Percentiles rank a stretch among this genome's conserved stretches.
These are phyloP conservation scores for Acleris emargana DNA, from an alignment of 2,888 invertebrate genomes.

Conservation along the genomic window DNA sequence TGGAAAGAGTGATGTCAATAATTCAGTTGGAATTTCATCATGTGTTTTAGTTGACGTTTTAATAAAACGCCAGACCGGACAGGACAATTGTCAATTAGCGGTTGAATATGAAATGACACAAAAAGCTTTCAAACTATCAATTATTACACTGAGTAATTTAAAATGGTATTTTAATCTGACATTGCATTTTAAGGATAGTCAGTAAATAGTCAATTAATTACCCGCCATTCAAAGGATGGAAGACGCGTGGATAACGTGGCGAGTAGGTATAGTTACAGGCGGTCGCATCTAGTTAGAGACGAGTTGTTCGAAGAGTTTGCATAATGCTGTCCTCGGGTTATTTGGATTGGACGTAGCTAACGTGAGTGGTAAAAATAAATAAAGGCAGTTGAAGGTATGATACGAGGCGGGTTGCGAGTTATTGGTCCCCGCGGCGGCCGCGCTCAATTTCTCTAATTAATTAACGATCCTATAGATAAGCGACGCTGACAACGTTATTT, in stretches of 20 bases:
- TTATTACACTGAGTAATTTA: slow-evolving; percentile 6
- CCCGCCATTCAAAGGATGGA: background rate
- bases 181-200: slow-evolving; percentile 1
- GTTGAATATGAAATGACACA: slow-evolving; percentile 23
- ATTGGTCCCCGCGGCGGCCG: slow-evolving; percentile 78
- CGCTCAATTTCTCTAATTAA: slow-evolving; percentile 84
- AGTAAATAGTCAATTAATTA: background rate
- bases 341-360: slow-evolving; percentile 80
- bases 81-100: slow-evolving; percentile 27
- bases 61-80: slow-evolving; percentile 18
- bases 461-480: slow-evolving; percentile 83
- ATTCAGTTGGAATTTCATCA: slow-evolving; percentile 25
- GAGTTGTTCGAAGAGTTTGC: slow-evolving; percentile 44
- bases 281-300: background rate
- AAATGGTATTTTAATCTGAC: slow-evolving; percentile 2
- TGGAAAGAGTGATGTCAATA: slow-evolving; percentile 30
- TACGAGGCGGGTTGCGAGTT: slow-evolving; percentile 81
- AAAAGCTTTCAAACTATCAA: slow-evolving; percentile 14
- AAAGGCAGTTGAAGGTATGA: slow-evolving; percentile 78
- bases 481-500: slow-evolving; percentile 83
- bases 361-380: slow-evolving; percentile 82
- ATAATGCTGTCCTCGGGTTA: slow-evolving; percentile 61
- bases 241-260: background rate
- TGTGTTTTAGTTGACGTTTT: slow-evolving; percentile 29
- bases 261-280: too few species aligned